Evolutionary conservation across 2,113 vertebrate species (phyloP).

Genomic region (Strix aluco): DNA sequence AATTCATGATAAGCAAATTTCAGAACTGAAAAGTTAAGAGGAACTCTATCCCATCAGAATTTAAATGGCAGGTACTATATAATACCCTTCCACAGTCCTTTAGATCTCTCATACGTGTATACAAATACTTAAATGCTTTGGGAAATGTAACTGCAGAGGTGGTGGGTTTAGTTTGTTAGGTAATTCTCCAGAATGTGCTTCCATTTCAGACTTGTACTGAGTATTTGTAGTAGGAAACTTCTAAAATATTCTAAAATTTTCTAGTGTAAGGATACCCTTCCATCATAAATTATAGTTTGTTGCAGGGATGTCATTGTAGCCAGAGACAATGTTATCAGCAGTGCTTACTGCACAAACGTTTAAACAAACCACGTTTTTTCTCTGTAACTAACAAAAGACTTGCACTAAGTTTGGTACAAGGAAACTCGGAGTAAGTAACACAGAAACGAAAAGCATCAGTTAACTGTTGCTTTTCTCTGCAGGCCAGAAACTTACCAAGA

Average conservation of each 20-base stretch:
- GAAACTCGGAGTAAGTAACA: too few species aligned
- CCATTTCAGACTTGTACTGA: not conserved
- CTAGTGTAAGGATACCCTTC: not conserved
- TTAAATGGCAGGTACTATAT: not conserved
- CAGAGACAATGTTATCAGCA: not conserved
- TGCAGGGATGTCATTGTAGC: not conserved
- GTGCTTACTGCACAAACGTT: not conserved
- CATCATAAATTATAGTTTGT: accelerated
- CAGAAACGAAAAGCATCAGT: accelerated
- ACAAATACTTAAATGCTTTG: not conserved
- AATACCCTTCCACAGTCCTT: not conserved
- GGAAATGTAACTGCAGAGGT: not conserved
- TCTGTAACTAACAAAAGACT: not conserved
- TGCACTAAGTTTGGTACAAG: too few species aligned
- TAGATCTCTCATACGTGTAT: accelerated
- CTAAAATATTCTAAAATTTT: not conserved
- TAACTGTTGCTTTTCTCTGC: not conserved
- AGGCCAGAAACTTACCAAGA: accelerated
- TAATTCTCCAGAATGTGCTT: not conserved
- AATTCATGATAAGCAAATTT: not conserved
- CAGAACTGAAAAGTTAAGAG: not conserved
- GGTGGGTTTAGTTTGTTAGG: not conserved
- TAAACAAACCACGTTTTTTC: not conserved
- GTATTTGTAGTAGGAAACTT: not conserved
- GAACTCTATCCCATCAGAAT: not conserved